Percentiles rank a stretch among this genome's conserved stretches.
These are phyloP conservation scores for Proteles cristata DNA, from an alignment of 2,113 vertebrate species.

Conservation along the genomic window DNA sequence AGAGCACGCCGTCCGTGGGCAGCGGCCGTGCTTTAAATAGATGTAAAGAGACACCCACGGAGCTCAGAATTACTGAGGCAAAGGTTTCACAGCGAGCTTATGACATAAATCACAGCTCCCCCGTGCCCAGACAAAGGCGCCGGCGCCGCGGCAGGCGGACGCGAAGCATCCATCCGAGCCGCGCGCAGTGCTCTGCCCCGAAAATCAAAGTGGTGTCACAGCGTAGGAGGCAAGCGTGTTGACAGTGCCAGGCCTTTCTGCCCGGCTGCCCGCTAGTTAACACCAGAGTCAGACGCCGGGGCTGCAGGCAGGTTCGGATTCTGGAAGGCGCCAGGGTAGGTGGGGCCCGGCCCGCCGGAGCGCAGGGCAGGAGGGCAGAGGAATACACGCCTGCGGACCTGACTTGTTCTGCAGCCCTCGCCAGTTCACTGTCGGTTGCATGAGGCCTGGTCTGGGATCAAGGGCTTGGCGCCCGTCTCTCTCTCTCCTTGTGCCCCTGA, in stretches of 20 bases:
- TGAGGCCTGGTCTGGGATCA: background rate
- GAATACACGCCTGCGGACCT: rapidly evolving
- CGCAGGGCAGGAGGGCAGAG: background rate
- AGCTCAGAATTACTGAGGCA: conserved; percentile 66
- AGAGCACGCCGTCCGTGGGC: conserved; percentile 1
- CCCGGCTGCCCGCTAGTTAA: background rate
- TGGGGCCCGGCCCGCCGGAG: rapidly evolving
- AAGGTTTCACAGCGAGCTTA: conserved; percentile 59
- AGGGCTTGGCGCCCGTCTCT: background rate
- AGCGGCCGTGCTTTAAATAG: conserved; percentile 54
- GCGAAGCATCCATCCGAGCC: background rate
- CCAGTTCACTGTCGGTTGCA: background rate
- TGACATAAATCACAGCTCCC: conserved; percentile 69
- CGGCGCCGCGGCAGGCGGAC: background rate
- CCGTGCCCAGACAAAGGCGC: conserved; percentile 52
- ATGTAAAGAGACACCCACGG: conserved; percentile 68
- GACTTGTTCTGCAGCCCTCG: rapidly evolving
- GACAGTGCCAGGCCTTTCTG: background rate
- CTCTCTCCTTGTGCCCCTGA: background rate
- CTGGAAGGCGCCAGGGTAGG: background rate
- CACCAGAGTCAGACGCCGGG: background rate
- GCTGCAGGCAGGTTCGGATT: rapidly evolving
- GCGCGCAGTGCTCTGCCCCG: background rate
- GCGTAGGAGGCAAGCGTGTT: background rate
- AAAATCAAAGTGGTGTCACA: background rate